Conservation (phyloP, 1,140 invertebrate species). For the Pomacea maculata region DNA sequence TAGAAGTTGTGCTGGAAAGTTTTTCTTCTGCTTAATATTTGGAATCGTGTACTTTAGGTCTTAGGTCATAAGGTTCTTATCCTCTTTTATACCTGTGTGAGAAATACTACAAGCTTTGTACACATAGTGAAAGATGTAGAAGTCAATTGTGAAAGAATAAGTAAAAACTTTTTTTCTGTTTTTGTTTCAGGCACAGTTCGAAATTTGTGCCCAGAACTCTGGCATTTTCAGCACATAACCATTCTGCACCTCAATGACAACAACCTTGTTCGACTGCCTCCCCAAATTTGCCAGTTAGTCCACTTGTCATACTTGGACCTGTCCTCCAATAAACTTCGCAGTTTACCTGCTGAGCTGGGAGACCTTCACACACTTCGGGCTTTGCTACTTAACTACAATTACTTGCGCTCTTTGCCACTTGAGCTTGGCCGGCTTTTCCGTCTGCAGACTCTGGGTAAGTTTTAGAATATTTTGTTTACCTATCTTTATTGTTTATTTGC, state of each 20-base stretch:
- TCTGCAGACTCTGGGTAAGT: constrained; percentile 76
- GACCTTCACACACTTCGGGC: constrained; percentile 94
- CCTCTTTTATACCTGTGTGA: too few relatives aligned
- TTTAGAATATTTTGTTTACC: not conserved
- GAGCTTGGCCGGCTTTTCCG: constrained; percentile 98
- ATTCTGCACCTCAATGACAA: constrained; percentile 96
- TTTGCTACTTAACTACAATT: constrained; percentile 93
- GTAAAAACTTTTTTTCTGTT: not conserved
- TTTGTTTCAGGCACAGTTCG: constrained; percentile 82
- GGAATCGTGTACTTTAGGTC: not conserved
- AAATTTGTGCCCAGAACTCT: constrained; percentile 89
- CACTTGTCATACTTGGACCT: constrained; percentile 90
- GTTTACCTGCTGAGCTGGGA: constrained; percentile 93
- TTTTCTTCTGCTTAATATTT: not conserved
- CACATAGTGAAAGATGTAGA: too few relatives aligned
- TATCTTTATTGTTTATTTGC: not conserved
- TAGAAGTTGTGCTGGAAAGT: too few relatives aligned
- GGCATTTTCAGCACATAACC: constrained; percentile 89
- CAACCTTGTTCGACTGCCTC: constrained; percentile 84
- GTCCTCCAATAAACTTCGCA: constrained; percentile 86
- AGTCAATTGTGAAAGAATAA: too few relatives aligned
- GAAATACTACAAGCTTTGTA: too few relatives aligned
- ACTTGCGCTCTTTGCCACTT: constrained; percentile 90
- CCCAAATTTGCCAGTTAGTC: constrained; percentile 84
- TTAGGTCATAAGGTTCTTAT: not conserved